Base-by-base conservation (phyloP, 2,113 vertebrate species). In the Sceloporus tristichus region DNA sequence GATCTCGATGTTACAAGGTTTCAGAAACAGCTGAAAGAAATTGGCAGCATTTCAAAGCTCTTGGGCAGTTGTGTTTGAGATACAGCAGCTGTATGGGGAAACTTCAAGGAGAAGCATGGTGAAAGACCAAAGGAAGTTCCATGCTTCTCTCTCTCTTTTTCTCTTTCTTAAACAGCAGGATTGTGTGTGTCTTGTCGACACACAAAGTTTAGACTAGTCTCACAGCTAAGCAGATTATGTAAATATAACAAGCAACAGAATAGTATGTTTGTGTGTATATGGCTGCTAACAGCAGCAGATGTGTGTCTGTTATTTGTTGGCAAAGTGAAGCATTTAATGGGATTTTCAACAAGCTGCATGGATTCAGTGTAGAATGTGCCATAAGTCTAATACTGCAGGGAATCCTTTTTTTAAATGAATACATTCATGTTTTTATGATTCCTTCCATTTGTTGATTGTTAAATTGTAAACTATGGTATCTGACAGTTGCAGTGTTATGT, bases 41-140 rank as follows among this genome's bases (percentile, higher is more conserved):
- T 84, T 5, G 90, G 88, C 83, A 91, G 83, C 87, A 84, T 89
- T 92, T 93, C 83, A 86, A 91, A 93, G 92, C 93, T 92, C 90
- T 91, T 48, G 53, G 73, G 92, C 89, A 91, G 89, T 73, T 85
- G 87, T 89, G 87, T 87, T 89, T 93, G 94, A 96, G 92, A 90
- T 40, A 6, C 66, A 88, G 83, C 90, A 93, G 85, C 95, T 94
- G 93, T 74, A 42, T 91, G 75, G 65, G 18, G 89, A 88, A 91
- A 91, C 91, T 90, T 92, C 59, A 81, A 70, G 88, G 68, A 92
- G 78, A 84, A 90, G 59, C 80, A 59, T 90, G 21, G 88, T 78
- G 87, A 79, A 85, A 86, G 79, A n/a, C 80, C 87, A 76, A 53
- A 80, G 88, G 68, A 74, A 2, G 42, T 91, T 88, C 92, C 23